Percentiles rank a stretch among this genome's conserved stretches.
Evolutionary conservation across 2,113 vertebrate species (phyloP).

Genomic region (Pardalotus punctatus): DNA sequence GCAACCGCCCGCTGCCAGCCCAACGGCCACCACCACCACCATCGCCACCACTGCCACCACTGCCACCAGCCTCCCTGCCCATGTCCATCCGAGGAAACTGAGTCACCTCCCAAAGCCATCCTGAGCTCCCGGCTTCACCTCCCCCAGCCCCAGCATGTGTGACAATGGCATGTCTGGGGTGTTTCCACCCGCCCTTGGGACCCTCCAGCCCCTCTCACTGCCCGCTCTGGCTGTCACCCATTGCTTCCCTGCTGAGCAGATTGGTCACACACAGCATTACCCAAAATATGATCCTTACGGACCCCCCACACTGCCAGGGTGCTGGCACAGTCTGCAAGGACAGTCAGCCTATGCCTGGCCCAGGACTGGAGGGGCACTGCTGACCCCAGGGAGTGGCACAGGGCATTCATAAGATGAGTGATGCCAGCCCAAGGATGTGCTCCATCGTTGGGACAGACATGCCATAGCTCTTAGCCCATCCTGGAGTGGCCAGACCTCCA

Average conservation of each 20-base stretch:
- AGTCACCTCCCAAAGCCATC: neutral
- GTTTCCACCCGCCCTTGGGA: neutral
- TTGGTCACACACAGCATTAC: too few species aligned
- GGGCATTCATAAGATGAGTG: neutral
- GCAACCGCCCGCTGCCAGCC: neutral
- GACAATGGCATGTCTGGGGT: accelerated
- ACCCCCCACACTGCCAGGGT: accelerated
- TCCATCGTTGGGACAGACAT: neutral
- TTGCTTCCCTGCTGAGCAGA: neutral
- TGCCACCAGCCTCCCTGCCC: neutral
- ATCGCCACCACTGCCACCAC: neutral
- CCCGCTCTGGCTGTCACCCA: neutral
- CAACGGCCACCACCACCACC: neutral
- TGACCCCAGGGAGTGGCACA: accelerated
- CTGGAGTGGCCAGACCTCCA: accelerated
- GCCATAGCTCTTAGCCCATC: neutral
- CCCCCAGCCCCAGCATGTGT: accelerated
- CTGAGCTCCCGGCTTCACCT: neutral
- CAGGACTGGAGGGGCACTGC: neutral
- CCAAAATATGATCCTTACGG: neutral
- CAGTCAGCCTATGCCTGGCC: accelerated
- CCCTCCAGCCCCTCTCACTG: neutral
- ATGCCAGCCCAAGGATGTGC: neutral
- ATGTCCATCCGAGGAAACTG: accelerated
- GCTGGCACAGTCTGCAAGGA: accelerated